phyloP scores from a whole-genome alignment of 2,113 vertebrate species.

The Ancistrus triradiatus region DNA sequence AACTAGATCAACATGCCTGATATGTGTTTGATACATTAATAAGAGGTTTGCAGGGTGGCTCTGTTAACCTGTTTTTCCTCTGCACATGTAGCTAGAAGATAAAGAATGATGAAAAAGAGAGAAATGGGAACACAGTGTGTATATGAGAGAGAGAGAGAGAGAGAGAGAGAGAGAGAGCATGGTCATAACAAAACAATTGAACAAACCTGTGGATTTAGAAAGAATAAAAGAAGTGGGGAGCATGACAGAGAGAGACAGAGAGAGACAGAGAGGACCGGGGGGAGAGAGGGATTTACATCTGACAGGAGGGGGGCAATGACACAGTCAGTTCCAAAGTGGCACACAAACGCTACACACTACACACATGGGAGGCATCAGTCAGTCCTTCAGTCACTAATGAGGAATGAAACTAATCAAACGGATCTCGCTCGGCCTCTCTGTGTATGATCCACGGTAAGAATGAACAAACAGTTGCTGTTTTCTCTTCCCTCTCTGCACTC shows the following conservation, averaged over 20 bases:
- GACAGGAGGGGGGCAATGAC: constrained; percentile 64
- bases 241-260: constrained; percentile 49
- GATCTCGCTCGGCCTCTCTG: constrained; percentile 50
- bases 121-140: too few species aligned
- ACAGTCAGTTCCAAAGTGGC: constrained; percentile 65
- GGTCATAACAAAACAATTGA: constrained; percentile 57
- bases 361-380: constrained; percentile 54
- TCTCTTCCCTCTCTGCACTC: constrained; percentile 2
- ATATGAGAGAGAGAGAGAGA: constrained; percentile 27
- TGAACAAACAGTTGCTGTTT: constrained; percentile 8
- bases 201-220: constrained; percentile 49
- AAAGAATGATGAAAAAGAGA: too few species aligned
- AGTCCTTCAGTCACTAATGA: constrained; percentile 60
- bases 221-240: constrained; percentile 53
- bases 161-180: constrained; percentile 13
- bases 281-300: constrained; percentile 53
- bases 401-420: constrained; percentile 52
- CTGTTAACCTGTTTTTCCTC: too few species aligned
- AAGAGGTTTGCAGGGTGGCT: too few species aligned
- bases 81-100: too few species aligned
- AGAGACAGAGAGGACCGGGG: constrained; percentile 60
- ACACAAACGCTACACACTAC: constrained; percentile 41
- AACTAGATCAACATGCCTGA: too few species aligned
- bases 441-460: constrained; percentile 71
- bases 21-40: too few species aligned